Percentiles rank a stretch among this genome's conserved stretches.
phyloP scores from a whole-genome alignment of 2,113 vertebrate species.

The Callopanchax toddi region DNA sequence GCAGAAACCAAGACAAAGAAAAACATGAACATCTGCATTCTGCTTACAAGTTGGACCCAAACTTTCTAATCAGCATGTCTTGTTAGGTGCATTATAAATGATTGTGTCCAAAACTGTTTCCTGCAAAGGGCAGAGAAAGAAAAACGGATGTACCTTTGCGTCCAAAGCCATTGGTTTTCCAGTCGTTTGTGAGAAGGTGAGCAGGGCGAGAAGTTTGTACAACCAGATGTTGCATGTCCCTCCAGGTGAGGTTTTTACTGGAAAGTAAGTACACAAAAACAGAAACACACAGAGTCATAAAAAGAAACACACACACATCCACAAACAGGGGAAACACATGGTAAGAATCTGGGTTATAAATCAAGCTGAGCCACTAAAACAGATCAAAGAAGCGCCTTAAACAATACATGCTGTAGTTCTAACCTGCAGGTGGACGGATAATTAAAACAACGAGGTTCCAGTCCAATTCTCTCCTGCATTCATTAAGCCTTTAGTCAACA shows the following conservation, averaged over 20 bases:
- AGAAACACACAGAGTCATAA: conserved; percentile 1
- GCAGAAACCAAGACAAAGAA: conserved; percentile 41
- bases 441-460: conserved; percentile 33
- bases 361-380: conserved; percentile 21
- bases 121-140: conserved; percentile 8
- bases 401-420: conserved; percentile 15
- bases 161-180: conserved; percentile 94
- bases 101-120: conserved; percentile 12
- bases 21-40: conserved; percentile 28
- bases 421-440: conserved; percentile 38
- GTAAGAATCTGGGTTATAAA: conserved; percentile 19
- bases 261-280: conserved; percentile 22
- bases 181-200: conserved; percentile 91
- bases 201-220: conserved; percentile 92
- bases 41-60: too few relatives aligned
- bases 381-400: conserved; percentile 30
- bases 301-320: not conserved
- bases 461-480: conserved; percentile 3
- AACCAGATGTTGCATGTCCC: conserved; percentile 98
- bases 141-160: conserved; percentile 85
- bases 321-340: too few relatives aligned
- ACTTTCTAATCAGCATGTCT: conserved; percentile 10
- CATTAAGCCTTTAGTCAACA: conserved; percentile 5
- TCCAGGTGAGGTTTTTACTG: conserved; percentile 97
- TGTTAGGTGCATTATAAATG: conserved; percentile 13